Conservation (phyloP, 2,888 invertebrate genomes). For the Cremastobaeus sp. region DNA sequence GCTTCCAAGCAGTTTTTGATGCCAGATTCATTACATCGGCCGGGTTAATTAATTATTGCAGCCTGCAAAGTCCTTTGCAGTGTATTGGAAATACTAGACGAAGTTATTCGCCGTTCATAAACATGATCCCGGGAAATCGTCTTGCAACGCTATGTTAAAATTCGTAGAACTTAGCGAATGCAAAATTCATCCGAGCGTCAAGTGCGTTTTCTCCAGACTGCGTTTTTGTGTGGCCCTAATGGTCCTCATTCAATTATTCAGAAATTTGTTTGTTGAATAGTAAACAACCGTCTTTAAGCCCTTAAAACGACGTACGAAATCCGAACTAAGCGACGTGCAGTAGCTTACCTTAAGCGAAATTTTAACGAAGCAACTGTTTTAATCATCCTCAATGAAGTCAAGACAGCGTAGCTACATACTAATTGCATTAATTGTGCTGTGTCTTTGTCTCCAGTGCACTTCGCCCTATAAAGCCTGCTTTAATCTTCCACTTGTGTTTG, state of each 20-base stretch:
- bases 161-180: constrained; percentile 7
- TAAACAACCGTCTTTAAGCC: constrained; percentile 40
- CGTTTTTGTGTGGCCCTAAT: constrained; percentile 27
- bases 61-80: no score
- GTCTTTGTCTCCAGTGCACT: constrained; percentile 58
- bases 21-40: no score
- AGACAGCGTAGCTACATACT: constrained; percentile 60
- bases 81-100: no score
- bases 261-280: constrained; percentile 29
- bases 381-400: constrained; percentile 69
- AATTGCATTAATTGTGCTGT: constrained; percentile 71
- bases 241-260: constrained; percentile 32
- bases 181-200: background rate
- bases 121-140: no score
- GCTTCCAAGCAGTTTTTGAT: no score
- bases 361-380: constrained; percentile 71
- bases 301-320: constrained; percentile 39
- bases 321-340: constrained; percentile 21
- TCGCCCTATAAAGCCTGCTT: constrained; percentile 20
- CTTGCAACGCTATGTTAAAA: constrained; percentile 3
- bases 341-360: constrained; percentile 51
- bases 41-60: no score
- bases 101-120: no score
- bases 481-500: constrained; percentile 12
- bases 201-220: background rate